Evolutionary conservation across 92 coral and sea anemone genomes (phyloP).

Genomic region (Phymanthus crucifer): DNA sequence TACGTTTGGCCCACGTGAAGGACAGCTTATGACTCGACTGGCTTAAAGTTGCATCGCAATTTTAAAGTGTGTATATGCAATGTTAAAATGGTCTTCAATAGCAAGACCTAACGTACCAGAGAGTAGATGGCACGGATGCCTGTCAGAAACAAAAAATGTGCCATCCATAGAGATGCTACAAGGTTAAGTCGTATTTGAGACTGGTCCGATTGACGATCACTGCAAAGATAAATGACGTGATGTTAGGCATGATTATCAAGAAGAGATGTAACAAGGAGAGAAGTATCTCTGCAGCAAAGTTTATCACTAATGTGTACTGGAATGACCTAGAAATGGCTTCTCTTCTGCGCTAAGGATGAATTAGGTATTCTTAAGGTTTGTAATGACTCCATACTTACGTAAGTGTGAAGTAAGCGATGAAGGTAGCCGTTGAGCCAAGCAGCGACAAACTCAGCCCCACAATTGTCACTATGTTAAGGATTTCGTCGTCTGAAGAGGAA

Average conservation of each 20-base stretch:
- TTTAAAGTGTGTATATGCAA: no score
- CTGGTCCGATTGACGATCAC: not conserved
- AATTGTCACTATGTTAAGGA: not conserved
- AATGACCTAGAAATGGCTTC: no score
- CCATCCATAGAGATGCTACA: constrained; percentile 8
- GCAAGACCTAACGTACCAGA: no score
- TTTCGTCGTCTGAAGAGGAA: not conserved
- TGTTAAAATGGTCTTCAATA: no score
- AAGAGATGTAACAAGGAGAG: no score
- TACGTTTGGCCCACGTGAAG: no score
- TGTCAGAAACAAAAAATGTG: constrained; percentile 1
- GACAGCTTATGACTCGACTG: no score
- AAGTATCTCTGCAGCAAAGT: no score
- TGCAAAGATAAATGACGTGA: not conserved
- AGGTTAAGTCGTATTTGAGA: constrained; percentile 9
- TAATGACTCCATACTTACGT: not conserved
- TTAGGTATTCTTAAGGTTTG: not conserved
- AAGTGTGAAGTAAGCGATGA: not conserved
- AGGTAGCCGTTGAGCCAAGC: constrained; percentile 5
- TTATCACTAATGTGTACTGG: no score
- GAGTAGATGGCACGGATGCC: not conserved
- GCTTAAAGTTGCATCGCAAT: no score
- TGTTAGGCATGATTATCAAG: no score
- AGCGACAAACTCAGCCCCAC: not conserved
- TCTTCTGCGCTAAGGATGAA: no score